Evolutionary conservation across 2,888 invertebrate genomes (phyloP).

Genomic region (Plagiodera versicolora): DNA sequence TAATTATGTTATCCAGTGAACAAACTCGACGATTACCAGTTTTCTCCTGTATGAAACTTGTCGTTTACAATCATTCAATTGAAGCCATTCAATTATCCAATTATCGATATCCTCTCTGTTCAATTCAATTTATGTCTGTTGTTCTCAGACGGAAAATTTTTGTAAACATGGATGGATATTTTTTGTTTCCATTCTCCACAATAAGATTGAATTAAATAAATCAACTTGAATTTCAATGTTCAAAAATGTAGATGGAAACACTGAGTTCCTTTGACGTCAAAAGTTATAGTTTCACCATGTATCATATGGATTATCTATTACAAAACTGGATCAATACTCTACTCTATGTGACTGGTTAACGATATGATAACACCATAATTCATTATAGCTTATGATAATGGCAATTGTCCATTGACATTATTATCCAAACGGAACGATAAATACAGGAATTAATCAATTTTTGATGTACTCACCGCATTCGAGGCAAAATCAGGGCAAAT

Average conservation of each 20-base stretch:
- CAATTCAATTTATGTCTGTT: background rate
- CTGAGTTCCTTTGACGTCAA: no score
- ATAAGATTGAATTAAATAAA: no score
- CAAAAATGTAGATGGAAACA: no score
- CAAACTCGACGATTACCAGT: no score
- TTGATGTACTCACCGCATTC: background rate
- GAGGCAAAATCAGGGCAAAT: background rate
- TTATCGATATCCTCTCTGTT: background rate
- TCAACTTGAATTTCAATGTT: no score
- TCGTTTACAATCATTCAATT: background rate
- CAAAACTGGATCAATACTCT: background rate
- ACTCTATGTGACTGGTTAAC: background rate
- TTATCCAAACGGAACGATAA: background rate
- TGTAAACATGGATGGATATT: no score
- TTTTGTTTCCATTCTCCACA: no score
- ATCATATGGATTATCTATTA: no score
- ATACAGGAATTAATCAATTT: background rate
- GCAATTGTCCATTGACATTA: background rate
- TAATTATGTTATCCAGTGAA: no score
- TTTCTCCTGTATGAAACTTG: background rate
- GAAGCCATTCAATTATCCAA: background rate
- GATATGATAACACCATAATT: conserved; percentile 1
- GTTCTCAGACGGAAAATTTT: no score
- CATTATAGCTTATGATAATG: background rate
- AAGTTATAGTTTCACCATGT: no score